These are phyloP conservation scores for Bubo blakistoni DNA, from an alignment of 2,113 vertebrate genomes.

Conservation along the genomic window DNA sequence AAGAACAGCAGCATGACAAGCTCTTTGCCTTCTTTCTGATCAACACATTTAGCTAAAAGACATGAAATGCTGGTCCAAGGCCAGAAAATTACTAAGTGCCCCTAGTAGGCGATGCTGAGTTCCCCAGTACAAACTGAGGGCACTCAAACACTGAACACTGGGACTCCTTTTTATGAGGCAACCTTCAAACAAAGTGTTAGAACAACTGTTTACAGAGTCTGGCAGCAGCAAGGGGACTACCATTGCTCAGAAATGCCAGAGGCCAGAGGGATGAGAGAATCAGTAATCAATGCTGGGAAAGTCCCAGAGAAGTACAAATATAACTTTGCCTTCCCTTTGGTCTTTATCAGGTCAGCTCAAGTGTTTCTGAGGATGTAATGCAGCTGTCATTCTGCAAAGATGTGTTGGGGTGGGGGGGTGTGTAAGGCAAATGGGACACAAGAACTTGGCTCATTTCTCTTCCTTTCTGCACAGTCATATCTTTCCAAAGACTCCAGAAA, in stretches of 20 bases:
- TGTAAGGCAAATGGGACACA: conserved; percentile 16
- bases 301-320: conserved; percentile 21
- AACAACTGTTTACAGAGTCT: conserved; percentile 52
- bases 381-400: conserved; percentile 34
- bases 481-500: conserved; percentile 40
- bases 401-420: background rate
- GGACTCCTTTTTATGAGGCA: conserved; percentile 18
- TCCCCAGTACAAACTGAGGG: background rate
- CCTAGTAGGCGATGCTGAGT: background rate
- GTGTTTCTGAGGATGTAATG: conserved; percentile 24
- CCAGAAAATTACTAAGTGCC: background rate
- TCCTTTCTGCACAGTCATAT: conserved; percentile 35
- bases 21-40: background rate
- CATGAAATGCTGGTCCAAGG: background rate
- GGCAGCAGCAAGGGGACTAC: conserved; percentile 39
- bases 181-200: conserved; percentile 40
- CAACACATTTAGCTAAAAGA: background rate
- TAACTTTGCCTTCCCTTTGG: background rate
- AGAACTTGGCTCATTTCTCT: conserved; percentile 28
- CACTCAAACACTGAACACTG: background rate
- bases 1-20: background rate
- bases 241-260: conserved; percentile 19
- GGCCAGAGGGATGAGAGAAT: conserved; percentile 17
- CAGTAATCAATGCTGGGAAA: conserved; percentile 54
- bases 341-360: conserved; percentile 12